Conservation (phyloP, 1,140 invertebrate genomes). For the Sminthurinus signatus region DNA sequence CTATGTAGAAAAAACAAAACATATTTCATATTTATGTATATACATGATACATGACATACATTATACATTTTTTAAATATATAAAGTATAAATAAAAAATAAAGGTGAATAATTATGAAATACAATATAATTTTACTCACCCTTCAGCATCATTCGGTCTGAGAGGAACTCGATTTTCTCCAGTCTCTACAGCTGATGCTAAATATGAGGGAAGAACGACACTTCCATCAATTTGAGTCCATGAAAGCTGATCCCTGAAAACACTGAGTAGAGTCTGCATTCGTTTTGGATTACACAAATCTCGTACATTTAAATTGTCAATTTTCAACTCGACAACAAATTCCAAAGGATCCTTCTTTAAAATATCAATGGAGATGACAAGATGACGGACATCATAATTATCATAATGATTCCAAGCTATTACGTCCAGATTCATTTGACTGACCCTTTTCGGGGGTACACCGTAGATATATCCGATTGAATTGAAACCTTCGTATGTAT, state of each 20-base stretch:
- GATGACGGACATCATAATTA: slow-evolving; percentile 22
- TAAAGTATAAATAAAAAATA: slow-evolving; percentile 6
- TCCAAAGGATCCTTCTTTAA: slow-evolving; percentile 52
- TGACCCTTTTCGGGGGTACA: slow-evolving; percentile 27
- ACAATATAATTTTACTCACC: slow-evolving; percentile 58
- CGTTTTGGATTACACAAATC: slow-evolving; percentile 64
- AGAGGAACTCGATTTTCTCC: slow-evolving; percentile 68
- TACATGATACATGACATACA: too few relatives aligned
- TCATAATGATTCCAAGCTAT: slow-evolving; percentile 29
- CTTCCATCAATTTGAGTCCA: slow-evolving; percentile 49
- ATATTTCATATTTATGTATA: too few relatives aligned
- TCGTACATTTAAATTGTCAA: slow-evolving; percentile 79
- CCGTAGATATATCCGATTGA: slow-evolving; percentile 38
- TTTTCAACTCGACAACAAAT: slow-evolving; percentile 76
- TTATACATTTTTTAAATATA: too few relatives aligned
- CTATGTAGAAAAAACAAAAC: too few relatives aligned
- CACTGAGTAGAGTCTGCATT: slow-evolving; percentile 63
- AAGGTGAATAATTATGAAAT: not conserved
- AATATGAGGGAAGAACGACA: slow-evolving; percentile 67
- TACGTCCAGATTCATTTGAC: slow-evolving; percentile 30
- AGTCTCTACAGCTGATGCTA: slow-evolving; percentile 72
- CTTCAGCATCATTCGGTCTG: slow-evolving; percentile 74
- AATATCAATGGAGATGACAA: slow-evolving; percentile 34
- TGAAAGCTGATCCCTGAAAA: slow-evolving; percentile 51
- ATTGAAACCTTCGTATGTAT: slow-evolving; percentile 53